Evolutionary conservation across 1,140 invertebrate species (phyloP).

Genomic region (Listronotus bonariensis): DNA sequence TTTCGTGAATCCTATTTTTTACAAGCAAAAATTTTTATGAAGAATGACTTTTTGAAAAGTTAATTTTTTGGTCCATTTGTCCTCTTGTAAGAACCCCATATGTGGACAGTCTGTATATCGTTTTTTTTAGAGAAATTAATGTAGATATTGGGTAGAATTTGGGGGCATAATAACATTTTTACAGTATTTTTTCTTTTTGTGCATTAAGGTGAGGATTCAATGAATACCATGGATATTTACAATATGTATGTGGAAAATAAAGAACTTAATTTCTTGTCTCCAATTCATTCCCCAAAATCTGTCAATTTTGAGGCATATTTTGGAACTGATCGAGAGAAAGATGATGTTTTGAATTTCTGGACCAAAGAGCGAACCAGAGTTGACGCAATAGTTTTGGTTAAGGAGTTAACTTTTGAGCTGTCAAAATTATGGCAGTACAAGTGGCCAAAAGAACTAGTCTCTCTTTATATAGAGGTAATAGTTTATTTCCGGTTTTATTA

Average conservation of each 20-base stretch:
- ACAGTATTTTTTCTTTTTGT: background rate
- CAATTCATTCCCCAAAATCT: conserved; percentile 42
- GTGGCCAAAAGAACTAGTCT: conserved; percentile 67
- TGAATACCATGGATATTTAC: conserved; percentile 67
- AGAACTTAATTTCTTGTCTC: conserved; percentile 48
- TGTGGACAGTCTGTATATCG: too few species aligned
- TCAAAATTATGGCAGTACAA: conserved; percentile 64
- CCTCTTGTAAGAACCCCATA: too few species aligned
- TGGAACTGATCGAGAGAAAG: conserved; percentile 65
- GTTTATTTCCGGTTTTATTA: background rate
- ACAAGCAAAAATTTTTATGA: too few species aligned
- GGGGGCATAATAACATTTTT: background rate
- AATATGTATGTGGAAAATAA: conserved; percentile 66
- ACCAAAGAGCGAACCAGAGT: conserved; percentile 58
- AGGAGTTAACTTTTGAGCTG: conserved; percentile 63
- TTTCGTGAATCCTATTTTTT: too few species aligned
- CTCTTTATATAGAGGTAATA: conserved; percentile 61
- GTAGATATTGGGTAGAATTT: too few species aligned
- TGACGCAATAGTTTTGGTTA: conserved; percentile 68
- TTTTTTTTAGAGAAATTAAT: too few species aligned
- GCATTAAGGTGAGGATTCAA: conserved; percentile 60
- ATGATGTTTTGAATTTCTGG: conserved; percentile 69
- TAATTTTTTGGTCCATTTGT: too few species aligned
- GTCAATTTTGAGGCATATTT: conserved; percentile 62
- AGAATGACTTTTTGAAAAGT: too few species aligned